phyloP scores from a whole-genome alignment of 2,797 vertebrate species.

The Sebastes alutus region DNA sequence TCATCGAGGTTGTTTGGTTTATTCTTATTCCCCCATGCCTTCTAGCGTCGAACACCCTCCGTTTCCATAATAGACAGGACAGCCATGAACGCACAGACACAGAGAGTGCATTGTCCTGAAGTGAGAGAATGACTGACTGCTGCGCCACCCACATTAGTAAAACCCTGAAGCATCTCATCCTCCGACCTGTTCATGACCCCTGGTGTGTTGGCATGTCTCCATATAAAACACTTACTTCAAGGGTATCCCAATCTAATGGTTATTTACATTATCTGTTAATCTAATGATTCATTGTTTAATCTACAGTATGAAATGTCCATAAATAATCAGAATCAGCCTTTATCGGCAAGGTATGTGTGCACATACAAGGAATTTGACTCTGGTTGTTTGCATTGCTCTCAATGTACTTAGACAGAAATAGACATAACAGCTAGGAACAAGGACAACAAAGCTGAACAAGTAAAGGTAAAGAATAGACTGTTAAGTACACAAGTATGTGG shows the following conservation, averaged over 20 bases:
- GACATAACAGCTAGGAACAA: neutral
- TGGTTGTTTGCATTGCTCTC: neutral
- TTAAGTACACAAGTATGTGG: neutral
- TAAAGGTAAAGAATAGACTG: neutral
- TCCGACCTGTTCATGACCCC: slow-evolving; percentile 47
- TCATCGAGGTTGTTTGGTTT: slow-evolving; percentile 52
- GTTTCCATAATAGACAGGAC: slow-evolving; percentile 53
- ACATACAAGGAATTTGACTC: neutral
- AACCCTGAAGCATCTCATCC: slow-evolving; percentile 31
- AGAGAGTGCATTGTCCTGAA: slow-evolving; percentile 62
- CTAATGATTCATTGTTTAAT: neutral
- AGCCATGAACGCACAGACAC: slow-evolving; percentile 67
- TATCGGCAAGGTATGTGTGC: neutral
- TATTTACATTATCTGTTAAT: neutral
- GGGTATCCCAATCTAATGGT: neutral
- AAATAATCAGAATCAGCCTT: neutral
- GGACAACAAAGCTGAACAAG: neutral
- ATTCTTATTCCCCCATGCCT: slow-evolving; percentile 55
- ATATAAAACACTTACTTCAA: neutral
- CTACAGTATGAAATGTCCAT: neutral
- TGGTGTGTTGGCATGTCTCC: neutral
- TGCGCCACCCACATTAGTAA: slow-evolving; percentile 51
- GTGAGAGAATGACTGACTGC: slow-evolving; percentile 62
- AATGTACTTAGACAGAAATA: neutral
- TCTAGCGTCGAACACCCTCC: slow-evolving; percentile 40